phyloP scores from a whole-genome alignment of 2,113 vertebrate genomes.

The Seriola rivoliana region DNA sequence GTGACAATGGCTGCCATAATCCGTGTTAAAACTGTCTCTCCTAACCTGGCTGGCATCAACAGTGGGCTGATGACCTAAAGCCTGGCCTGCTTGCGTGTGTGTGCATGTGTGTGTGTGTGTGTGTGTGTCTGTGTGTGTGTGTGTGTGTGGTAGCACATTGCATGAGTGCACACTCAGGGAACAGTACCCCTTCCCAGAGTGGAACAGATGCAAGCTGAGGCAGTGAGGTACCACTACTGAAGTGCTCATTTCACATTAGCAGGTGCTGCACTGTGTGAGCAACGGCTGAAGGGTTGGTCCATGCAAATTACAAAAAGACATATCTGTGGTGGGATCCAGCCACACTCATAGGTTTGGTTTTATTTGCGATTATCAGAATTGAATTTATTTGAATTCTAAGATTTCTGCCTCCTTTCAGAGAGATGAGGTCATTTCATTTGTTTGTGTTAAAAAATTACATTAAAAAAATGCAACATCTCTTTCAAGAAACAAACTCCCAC shows the following conservation, averaged over 20 bases:
- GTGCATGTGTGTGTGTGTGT: constrained; percentile 22
- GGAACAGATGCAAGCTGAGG: constrained; percentile 20
- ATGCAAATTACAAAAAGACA: background rate
- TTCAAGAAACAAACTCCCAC: too few species aligned
- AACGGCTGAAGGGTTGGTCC: background rate
- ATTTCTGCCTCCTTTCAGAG: background rate
- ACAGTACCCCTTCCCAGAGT: constrained; percentile 36
- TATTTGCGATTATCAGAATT: background rate
- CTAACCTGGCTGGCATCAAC: constrained; percentile 83
- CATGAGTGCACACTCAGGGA: constrained; percentile 70
- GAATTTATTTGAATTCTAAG: background rate
- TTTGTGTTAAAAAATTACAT: too few species aligned
- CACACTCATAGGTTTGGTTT: background rate
- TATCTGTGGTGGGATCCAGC: too few species aligned
- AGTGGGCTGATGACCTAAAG: constrained; percentile 80
- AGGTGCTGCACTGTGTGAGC: too few species aligned
- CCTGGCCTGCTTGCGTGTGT: constrained; percentile 48
- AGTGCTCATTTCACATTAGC: constrained; percentile 1
- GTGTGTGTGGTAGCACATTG: constrained; percentile 11
- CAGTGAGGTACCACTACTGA: constrained; percentile 23
- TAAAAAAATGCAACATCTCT: too few species aligned
- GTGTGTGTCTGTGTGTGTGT: constrained; percentile 33
- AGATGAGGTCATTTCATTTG: too few species aligned
- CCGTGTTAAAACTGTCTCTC: constrained; percentile 88
- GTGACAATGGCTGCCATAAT: constrained; percentile 86